Percentiles rank a stretch among this genome's conserved stretches.
Conservation (phyloP, 2,113 vertebrate genomes). For the Poecilia latipinna region DNA sequence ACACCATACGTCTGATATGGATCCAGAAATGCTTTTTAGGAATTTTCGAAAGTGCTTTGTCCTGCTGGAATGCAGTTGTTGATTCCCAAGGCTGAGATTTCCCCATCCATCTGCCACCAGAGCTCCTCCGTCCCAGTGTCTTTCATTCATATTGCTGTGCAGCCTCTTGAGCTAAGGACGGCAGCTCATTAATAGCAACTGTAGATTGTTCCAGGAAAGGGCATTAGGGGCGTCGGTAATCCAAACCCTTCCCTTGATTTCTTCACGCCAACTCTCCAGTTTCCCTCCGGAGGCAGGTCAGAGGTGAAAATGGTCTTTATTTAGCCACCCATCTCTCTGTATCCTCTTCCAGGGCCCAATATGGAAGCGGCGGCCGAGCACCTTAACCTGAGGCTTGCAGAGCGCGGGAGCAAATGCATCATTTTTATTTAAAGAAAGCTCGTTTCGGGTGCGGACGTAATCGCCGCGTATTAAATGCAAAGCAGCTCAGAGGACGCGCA, state of each 20-base stretch:
- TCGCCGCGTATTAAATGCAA: constrained; percentile 36
- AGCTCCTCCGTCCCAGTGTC: constrained; percentile 29
- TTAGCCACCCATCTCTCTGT: constrained; percentile 69
- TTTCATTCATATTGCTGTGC: constrained; percentile 39
- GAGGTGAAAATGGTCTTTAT: constrained; percentile 74
- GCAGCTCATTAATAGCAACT: constrained; percentile 59
- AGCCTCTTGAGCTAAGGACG: constrained; percentile 19
- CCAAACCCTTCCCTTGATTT: constrained; percentile 61
- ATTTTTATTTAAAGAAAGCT: constrained; percentile 24
- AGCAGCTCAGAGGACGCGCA: constrained; percentile 60
- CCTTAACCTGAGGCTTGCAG: constrained; percentile 43
- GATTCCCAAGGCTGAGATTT: constrained; percentile 6
- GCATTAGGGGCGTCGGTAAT: constrained; percentile 60
- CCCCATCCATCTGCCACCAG: constrained; percentile 14
- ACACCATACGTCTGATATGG: background rate
- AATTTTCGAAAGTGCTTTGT: constrained; percentile 18
- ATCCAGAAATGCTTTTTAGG: background rate
- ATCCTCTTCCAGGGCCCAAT: constrained; percentile 64
- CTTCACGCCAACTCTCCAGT: constrained; percentile 57
- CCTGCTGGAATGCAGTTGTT: constrained; percentile 1
- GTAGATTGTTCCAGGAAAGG: constrained; percentile 75
- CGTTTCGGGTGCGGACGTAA: constrained; percentile 13
- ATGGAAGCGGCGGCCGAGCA: constrained; percentile 54
- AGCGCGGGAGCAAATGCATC: constrained; percentile 5
- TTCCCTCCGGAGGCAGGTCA: constrained; percentile 71